A percentile compares a stretch with the other conserved stretches of the same genome.
Conservation (phyloP, 1,140 invertebrate species). For the Octopus sinensis region DNA sequence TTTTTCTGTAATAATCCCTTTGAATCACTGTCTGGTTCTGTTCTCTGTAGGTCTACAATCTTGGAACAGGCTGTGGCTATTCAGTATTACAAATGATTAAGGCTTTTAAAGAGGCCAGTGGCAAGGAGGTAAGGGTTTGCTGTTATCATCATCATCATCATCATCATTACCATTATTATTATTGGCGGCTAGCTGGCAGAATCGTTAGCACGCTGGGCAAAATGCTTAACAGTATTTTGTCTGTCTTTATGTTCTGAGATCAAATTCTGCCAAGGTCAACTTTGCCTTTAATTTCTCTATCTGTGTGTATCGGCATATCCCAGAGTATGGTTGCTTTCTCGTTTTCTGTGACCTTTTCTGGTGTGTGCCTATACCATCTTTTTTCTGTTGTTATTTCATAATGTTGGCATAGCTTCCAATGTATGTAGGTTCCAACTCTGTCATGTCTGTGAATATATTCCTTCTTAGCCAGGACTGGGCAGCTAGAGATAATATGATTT, state of each 20-base stretch:
- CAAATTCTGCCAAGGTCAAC: not conserved
- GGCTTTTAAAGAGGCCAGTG: constrained; percentile 75
- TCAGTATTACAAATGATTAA: constrained; percentile 85
- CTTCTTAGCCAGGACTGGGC: too few relatives aligned
- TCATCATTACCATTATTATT: not conserved
- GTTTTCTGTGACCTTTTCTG: too few relatives aligned
- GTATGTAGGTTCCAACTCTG: too few relatives aligned
- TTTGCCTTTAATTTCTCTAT: too few relatives aligned
- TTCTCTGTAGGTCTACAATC: constrained; percentile 78
- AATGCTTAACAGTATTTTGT: not conserved
- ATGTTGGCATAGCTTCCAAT: too few relatives aligned
- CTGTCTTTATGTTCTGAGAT: not conserved
- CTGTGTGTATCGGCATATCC: too few relatives aligned
- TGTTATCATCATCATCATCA: not conserved
- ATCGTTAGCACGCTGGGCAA: not conserved
- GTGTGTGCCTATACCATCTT: too few relatives aligned
- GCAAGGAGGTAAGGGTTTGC: constrained; percentile 49
- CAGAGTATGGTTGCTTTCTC: too few relatives aligned
- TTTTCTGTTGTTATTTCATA: too few relatives aligned
- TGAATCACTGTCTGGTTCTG: not conserved
- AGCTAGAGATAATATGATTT: too few relatives aligned
- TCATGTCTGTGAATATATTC: too few relatives aligned
- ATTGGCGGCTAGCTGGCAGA: not conserved
- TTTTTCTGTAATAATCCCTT: not conserved
- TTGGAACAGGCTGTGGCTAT: constrained; percentile 90